phyloP scores from a whole-genome alignment of 2,113 vertebrate species.

The Ochotona princeps region DNA sequence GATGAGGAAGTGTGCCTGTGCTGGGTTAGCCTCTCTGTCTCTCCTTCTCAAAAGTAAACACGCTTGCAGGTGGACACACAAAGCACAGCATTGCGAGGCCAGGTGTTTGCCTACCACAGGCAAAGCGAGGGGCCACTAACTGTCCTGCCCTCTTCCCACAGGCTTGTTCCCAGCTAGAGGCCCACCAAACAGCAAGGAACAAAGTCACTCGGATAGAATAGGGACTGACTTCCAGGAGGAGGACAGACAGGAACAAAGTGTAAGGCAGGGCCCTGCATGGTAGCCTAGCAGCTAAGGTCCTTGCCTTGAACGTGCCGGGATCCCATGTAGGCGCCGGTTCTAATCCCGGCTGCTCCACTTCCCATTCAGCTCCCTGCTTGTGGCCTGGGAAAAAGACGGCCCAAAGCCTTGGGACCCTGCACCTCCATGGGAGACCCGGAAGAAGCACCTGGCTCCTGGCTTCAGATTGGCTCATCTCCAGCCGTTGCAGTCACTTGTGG shows the following conservation, averaged over 20 bases:
- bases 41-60: conserved; percentile 18
- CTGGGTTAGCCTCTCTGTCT: background rate
- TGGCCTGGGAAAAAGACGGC: no score
- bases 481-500: no score
- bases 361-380: no score
- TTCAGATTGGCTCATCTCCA: no score
- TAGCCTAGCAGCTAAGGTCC: no score
- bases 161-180: background rate
- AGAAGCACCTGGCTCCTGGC: no score
- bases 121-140: background rate
- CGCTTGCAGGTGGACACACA: background rate
- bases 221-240: background rate
- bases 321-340: no score
- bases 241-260: background rate
- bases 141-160: background rate
- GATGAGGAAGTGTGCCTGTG: background rate
- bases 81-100: background rate
- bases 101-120: background rate
- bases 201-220: background rate
- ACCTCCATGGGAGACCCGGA: no score
- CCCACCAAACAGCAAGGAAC: background rate
- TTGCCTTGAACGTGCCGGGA: no score
- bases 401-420: no score
- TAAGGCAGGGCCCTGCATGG: no score
- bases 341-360: no score